These are phyloP conservation scores for Pteropus rufus DNA, from an alignment of 2,797 vertebrate genomes.

Conservation along the genomic window DNA sequence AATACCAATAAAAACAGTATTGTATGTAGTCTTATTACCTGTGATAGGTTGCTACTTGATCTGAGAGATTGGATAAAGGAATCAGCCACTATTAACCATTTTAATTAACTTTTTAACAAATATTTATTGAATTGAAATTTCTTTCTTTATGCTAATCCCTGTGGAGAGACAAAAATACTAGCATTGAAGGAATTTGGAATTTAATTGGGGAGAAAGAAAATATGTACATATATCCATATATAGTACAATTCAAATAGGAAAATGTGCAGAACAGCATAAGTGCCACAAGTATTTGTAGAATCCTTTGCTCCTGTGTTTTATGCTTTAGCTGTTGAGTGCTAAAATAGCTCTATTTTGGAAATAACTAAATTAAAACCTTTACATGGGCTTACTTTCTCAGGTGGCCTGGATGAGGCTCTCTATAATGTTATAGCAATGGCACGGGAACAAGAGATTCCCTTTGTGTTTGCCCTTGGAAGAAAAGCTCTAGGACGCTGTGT, in stretches of 20 bases:
- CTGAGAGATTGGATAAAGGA: neutral
- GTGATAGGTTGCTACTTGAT: neutral
- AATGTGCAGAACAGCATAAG: neutral
- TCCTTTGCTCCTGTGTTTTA: neutral
- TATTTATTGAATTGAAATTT: slow-evolving; percentile 17
- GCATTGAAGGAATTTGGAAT: slow-evolving; percentile 6
- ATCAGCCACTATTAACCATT: neutral
- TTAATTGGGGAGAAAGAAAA: slow-evolving; percentile 29
- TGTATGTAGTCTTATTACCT: neutral
- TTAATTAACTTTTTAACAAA: neutral
- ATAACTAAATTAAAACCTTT: neutral
- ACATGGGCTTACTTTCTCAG: slow-evolving; percentile 76
- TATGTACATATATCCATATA: neutral
- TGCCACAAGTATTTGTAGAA: neutral
- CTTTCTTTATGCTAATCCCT: neutral
- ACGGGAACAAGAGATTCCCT: slow-evolving; percentile 97
- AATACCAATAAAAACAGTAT: neutral
- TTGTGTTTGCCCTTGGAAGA: slow-evolving; percentile 96
- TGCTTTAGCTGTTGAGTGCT: neutral
- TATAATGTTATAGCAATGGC: slow-evolving; percentile 99
- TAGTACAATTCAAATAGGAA: neutral
- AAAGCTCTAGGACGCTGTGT: slow-evolving; percentile 98
- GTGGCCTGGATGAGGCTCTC: slow-evolving; percentile 96
- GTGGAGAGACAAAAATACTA: neutral
- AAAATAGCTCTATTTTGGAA: neutral